Base-by-base conservation (phyloP, 2,797 vertebrate species). In the Coilia nasus region DNA sequence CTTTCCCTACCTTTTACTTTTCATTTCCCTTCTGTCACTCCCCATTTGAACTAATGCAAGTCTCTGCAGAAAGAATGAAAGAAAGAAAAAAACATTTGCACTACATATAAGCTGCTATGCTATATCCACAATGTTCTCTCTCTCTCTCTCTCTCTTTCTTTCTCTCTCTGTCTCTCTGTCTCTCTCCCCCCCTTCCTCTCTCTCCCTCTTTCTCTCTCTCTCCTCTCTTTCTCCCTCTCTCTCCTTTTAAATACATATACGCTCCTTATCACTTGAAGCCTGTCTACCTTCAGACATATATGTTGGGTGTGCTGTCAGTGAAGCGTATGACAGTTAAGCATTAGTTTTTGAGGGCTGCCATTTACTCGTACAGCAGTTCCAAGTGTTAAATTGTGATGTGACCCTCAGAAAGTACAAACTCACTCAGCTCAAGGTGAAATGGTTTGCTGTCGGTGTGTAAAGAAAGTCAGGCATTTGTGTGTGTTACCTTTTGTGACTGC, bases 231-330 rank as follows among this genome's bases (percentile, higher is more conserved):
- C 50, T 54, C 50, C 9, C 50, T 54, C 50, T 14, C 50, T 19
- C 67, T 14, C 28, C 35, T 25, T 71, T 31, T 12, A 71, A 31
- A 71, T 17, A 71, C 9, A 25, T 78, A 78, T 44, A 35, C 19
- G 15, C n/a, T 28, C 89, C 90, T 92, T 85, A 90, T 92, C 92
- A 90, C 84, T 89, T 86, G 86, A 84, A 86, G 84, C 84, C 71
- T 78, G 35, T 78, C 71, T 78, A 19, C 71, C 80, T 78, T 83
- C 81, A 90, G 88, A 90, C 87, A 91, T 87, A 81, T 82, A 90
- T 14, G 89, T 90, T 90, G 88, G 56, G 83, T 82, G 59, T 87
- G 60, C 83, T 87, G 86, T 88, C 92, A 90, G 85, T 82, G 87
- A 89, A 85, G 90, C 86, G 83, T 84, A 87, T 71, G 88, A 88